Evolutionary conservation across 2,888 invertebrate species (phyloP).

Genomic region (Sycophila texana): DNA sequence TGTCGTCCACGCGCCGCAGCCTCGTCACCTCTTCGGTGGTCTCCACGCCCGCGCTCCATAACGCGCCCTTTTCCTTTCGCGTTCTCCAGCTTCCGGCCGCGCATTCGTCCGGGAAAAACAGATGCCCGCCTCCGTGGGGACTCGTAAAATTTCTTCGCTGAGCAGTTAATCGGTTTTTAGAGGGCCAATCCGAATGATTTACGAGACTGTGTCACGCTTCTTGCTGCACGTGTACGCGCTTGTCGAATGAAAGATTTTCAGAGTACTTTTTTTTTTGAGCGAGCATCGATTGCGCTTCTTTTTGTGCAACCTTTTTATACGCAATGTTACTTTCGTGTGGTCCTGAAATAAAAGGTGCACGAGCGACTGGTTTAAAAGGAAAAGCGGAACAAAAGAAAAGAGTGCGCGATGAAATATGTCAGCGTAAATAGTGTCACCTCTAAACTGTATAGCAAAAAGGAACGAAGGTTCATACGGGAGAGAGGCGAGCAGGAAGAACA

Average conservation of each 20-base stretch:
- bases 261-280: no score
- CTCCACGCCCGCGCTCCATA: slow-evolving; percentile 8
- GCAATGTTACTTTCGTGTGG: no score
- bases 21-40: slow-evolving; percentile 46
- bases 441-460: no score
- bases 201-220: slow-evolving; percentile 20
- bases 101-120: slow-evolving; percentile 45
- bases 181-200: slow-evolving; percentile 50
- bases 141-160: slow-evolving; percentile 53
- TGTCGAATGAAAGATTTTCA: slow-evolving; percentile 17
- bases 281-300: no score
- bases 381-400: no score
- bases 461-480: no score
- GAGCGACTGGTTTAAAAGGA: no score
- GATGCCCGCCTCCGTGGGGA: slow-evolving; percentile 55
- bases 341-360: no score
- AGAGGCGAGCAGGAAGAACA: neutral
- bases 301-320: no score
- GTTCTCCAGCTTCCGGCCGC: slow-evolving; percentile 43
- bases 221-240: neutral
- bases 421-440: no score
- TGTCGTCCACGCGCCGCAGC: slow-evolving; percentile 64
- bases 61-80: slow-evolving; percentile 44
- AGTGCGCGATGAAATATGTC: no score
- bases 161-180: slow-evolving; percentile 54